A percentile compares a stretch with the other conserved stretches of the same genome.
phyloP scores from a whole-genome alignment of 1,140 invertebrate genomes.

The Papilio machaon region DNA sequence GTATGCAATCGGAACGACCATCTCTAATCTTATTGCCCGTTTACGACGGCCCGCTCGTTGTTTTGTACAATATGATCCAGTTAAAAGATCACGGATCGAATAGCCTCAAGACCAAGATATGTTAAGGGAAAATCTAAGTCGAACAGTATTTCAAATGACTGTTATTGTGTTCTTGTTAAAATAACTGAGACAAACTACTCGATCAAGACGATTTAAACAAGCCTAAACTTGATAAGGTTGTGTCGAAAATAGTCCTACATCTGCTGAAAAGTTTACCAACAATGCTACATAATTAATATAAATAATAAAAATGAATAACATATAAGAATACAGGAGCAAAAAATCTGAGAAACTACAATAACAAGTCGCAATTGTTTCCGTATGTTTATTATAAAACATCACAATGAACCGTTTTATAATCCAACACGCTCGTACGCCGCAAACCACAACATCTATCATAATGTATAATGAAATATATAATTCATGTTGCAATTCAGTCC shows the following conservation, averaged over 20 bases:
- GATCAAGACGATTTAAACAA: too few relatives aligned
- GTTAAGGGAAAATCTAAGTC: background rate
- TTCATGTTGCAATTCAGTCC: slow-evolving; percentile 39
- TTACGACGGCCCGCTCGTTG: slow-evolving; percentile 44
- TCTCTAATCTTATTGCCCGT: slow-evolving; percentile 51
- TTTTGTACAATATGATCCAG: slow-evolving; percentile 36
- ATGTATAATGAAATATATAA: slow-evolving; percentile 12
- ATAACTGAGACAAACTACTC: too few relatives aligned
- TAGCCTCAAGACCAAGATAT: background rate
- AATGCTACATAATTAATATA: background rate
- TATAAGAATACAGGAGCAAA: slow-evolving; percentile 6
- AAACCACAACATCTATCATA: slow-evolving; percentile 39
- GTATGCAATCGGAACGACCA: slow-evolving; percentile 57
- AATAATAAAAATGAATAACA: background rate
- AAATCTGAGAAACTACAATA: slow-evolving; percentile 24
- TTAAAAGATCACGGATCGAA: slow-evolving; percentile 31
- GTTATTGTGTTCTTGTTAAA: too few relatives aligned
- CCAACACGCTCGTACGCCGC: slow-evolving; percentile 33
- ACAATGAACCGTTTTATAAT: slow-evolving; percentile 41
- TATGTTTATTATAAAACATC: slow-evolving; percentile 47
- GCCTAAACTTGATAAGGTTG: too few relatives aligned
- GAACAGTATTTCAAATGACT: background rate
- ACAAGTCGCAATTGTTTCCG: slow-evolving; percentile 43
- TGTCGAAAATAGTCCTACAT: background rate
- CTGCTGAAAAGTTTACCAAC: background rate